Percentiles rank a stretch among this genome's conserved stretches.
Evolutionary conservation across 2,888 invertebrate genomes (phyloP).

Genomic region (Beris morrisii): DNA sequence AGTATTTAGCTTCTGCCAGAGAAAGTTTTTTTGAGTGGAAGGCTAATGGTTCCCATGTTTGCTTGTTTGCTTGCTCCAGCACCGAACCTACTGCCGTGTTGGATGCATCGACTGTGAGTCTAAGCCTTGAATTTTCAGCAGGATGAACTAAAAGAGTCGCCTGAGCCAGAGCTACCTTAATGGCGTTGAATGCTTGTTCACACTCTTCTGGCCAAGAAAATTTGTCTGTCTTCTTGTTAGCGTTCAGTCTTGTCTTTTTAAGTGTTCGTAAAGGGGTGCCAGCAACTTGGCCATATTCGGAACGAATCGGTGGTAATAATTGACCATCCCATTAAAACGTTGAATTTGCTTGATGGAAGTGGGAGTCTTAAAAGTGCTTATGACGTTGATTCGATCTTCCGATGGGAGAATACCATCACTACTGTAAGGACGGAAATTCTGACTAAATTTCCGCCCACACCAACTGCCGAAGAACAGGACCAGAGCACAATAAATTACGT

Average conservation of each 20-base stretch:
- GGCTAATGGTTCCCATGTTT: slow-evolving; percentile 39
- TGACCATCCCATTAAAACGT: slow-evolving; percentile 1
- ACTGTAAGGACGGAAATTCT: no score
- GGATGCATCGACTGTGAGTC: slow-evolving; percentile 33
- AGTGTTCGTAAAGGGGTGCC: background rate
- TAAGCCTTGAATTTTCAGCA: no score
- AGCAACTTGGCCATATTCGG: slow-evolving; percentile 7
- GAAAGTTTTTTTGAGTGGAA: slow-evolving; percentile 43
- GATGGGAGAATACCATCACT: background rate
- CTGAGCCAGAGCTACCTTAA: background rate
- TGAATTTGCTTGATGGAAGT: background rate
- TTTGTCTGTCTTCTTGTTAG: background rate
- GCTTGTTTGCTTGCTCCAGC: slow-evolving; percentile 39
- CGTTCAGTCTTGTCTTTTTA: background rate
- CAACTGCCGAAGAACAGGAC: no score
- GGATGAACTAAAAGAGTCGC: background rate
- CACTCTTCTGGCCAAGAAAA: background rate
- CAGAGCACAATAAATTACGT: no score
- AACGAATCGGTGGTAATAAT: slow-evolving; percentile 18
- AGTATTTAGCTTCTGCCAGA: slow-evolving; percentile 41
- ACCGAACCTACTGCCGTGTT: slow-evolving; percentile 40
- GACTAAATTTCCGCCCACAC: no score
- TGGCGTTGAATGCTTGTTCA: background rate
- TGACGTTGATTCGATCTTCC: background rate
- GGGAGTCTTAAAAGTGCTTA: background rate